Base-by-base conservation (phyloP, 2,888 invertebrate genomes). In the Eupithecia exiguata region DNA sequence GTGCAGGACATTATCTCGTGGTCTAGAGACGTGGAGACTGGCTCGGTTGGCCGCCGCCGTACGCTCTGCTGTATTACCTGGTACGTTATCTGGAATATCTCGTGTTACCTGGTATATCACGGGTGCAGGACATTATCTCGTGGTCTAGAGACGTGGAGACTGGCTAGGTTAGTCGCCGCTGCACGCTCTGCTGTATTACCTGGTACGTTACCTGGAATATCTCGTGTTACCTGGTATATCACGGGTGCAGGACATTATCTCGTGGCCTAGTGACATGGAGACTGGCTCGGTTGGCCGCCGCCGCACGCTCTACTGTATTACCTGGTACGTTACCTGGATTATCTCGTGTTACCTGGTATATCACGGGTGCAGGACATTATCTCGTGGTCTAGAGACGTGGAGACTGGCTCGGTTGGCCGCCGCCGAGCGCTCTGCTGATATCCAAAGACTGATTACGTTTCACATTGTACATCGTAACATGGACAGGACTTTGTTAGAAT, bases 371-470 rank as follows among this genome's bases (percentile, higher is more conserved):
- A 93, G 86, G 90, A 89, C 94, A 94, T 93, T 84, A 94, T 93
- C 89, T 94, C 94, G 88, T 93, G 93, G 90, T 94, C 94, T 81
- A 94, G 91, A 61, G 92, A 92, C 68, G 94, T 90, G 80, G 93
- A 93, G 81, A 91, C 94, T 18, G 93, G 92, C 83, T 93, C 93
- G 43, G 89, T 89, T 71, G 88, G 86, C 81, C 88, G 88, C 74
- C 88, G 84, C 49, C 88, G 84, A 46, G 82, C 86, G 76, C 88
- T 85, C 83, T 92, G 92, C 93, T 92, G 87, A 78, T 86, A 86
- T 87, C 87, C 82, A 84, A 87, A 77, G 87, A 91, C 90, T 91
- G 87, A 84, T 81, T 82, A 85, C 82, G 79, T 80, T 74, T 68
- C 75, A 67, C 53, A 63, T 71, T 69, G 70, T 71, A 62, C 66